Evolutionary conservation across 1,140 invertebrate species (phyloP).

Genomic region (Centruroides sculpturatus): DNA sequence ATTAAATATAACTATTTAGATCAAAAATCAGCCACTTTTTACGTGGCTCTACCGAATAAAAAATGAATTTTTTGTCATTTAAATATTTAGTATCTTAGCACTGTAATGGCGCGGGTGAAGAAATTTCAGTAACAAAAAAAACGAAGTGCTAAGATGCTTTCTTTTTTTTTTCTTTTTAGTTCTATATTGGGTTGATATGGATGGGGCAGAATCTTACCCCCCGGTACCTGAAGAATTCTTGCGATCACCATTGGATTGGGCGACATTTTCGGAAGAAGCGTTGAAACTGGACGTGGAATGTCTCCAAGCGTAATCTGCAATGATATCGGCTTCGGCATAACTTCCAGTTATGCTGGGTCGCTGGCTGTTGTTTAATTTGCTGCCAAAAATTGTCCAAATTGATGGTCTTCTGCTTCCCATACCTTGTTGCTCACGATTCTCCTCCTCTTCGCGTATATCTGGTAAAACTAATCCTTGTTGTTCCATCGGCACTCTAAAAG

Average conservation of each 20-base stretch:
- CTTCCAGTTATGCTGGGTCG: conserved; percentile 4
- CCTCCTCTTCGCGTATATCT: conserved; percentile 39
- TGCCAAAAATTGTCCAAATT: conserved; percentile 10
- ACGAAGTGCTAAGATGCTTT: no score
- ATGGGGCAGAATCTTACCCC: conserved; percentile 17
- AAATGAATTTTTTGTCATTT: no score
- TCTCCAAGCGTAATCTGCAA: conserved; percentile 1
- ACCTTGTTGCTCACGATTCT: conserved; percentile 15
- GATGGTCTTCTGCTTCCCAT: conserved; percentile 8
- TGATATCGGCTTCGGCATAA: conserved; percentile 6
- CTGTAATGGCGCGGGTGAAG: no score
- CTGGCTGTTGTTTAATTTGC: conserved; percentile 4
- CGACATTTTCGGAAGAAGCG: not conserved
- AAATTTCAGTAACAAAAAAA: no score
- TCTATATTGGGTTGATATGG: not conserved
- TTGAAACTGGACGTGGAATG: not conserved
- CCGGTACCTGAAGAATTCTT: conserved; percentile 17
- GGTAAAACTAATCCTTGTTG: conserved; percentile 46
- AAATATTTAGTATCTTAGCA: no score
- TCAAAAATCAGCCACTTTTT: no score
- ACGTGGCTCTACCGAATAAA: no score
- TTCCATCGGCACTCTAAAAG: conserved; percentile 40
- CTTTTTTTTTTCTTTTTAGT: no score
- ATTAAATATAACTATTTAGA: no score
- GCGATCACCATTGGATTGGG: not conserved